These are phyloP conservation scores for Sturnus vulgaris DNA, from an alignment of 2,113 vertebrate species.

Conservation along the genomic window DNA sequence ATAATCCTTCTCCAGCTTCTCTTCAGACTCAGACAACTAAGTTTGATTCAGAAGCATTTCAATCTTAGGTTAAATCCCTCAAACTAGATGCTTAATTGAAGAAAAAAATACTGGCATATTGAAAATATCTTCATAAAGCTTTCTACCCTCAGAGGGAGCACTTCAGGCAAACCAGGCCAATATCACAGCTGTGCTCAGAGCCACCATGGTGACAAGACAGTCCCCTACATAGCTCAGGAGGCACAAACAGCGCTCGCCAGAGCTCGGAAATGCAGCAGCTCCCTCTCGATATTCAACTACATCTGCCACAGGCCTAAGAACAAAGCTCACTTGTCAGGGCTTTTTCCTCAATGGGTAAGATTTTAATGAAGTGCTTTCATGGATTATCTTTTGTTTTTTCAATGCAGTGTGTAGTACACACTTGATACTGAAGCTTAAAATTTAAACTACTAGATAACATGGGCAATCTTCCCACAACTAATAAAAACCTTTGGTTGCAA, in stretches of 20 bases:
- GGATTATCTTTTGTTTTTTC: neutral
- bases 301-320: neutral
- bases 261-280: neutral
- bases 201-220: neutral
- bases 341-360: neutral
- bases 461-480: neutral
- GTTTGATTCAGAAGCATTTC: neutral
- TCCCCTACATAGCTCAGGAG: neutral
- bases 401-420: neutral
- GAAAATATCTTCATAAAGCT: neutral
- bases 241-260: fast-evolving
- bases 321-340: neutral
- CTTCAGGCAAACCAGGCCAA: neutral
- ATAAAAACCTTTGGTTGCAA: neutral
- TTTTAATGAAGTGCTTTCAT: neutral
- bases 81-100: neutral
- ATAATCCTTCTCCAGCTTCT: neutral
- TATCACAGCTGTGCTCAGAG: neutral
- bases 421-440: neutral
- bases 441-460: neutral
- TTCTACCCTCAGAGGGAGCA: neutral
- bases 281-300: neutral
- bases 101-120: neutral
- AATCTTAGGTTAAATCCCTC: neutral
- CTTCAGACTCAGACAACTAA: neutral